Conservation (phyloP, 2,888 invertebrate species). For the Aspidiotus rigidus region DNA sequence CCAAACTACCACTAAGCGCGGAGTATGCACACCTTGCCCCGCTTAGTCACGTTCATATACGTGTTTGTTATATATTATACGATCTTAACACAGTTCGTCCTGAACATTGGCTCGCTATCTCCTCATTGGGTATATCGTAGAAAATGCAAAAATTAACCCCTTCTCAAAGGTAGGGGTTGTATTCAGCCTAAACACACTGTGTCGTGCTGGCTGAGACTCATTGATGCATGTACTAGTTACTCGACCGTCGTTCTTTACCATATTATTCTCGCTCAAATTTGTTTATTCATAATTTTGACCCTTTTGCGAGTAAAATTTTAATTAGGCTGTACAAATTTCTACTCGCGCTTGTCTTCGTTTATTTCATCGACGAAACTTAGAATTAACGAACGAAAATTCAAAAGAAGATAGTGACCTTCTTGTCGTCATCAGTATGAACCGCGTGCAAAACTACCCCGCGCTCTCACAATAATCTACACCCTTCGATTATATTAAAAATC, state of each 20-base stretch:
- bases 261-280: background rate
- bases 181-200: background rate
- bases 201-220: background rate
- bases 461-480: too few relatives aligned
- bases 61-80: background rate
- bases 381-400: too few relatives aligned
- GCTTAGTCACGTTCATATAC: background rate
- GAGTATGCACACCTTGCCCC: background rate
- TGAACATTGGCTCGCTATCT: background rate
- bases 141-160: constrained; percentile 4
- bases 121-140: background rate
- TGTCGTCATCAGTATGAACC: too few relatives aligned
- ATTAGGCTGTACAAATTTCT: background rate
- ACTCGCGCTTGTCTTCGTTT: too few relatives aligned
- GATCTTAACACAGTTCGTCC: background rate
- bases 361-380: too few relatives aligned
- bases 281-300: background rate
- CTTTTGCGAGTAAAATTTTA: background rate
- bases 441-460: too few relatives aligned
- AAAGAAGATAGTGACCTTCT: too few relatives aligned
- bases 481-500: too few relatives aligned
- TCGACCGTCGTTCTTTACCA: background rate
- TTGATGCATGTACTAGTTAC: background rate
- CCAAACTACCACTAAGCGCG: background rate
- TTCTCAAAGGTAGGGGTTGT: background rate